Percentiles rank a stretch among this genome's conserved stretches.
phyloP scores from a whole-genome alignment of 2,888 invertebrate species.

The Cheilosia pagana region DNA sequence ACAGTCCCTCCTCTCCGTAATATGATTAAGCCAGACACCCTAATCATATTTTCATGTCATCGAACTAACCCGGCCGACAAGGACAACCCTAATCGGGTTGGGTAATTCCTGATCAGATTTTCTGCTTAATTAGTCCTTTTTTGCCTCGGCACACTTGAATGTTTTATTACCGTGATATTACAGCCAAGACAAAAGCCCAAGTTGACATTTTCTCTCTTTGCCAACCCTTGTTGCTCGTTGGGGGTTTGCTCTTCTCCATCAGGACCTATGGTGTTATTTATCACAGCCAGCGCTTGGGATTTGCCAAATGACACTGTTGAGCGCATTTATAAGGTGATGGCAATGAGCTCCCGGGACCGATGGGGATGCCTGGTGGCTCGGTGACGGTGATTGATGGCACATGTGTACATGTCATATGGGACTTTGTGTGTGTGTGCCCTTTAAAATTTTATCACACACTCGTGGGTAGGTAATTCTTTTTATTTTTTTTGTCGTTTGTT shows the following conservation, averaged over 20 bases:
- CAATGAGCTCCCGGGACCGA: conserved; percentile 11
- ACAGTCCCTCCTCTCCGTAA: neutral
- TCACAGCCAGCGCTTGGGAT: neutral
- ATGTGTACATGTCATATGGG: neutral
- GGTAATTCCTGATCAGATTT: conserved; percentile 56
- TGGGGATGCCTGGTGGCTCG: neutral
- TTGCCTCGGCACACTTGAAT: conserved; percentile 38
- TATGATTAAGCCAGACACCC: neutral
- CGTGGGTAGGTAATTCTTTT: neutral
- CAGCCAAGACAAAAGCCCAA: neutral
- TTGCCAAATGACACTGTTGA: conserved; percentile 6
- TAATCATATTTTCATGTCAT: neutral
- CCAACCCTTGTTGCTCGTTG: neutral
- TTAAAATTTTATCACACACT: conserved; percentile 16
- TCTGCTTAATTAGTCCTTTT: conserved; percentile 58
- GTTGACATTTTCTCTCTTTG: conserved; percentile 1
- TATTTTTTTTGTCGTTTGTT: too few species aligned
- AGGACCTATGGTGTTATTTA: conserved; percentile 4
- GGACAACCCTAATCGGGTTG: neutral
- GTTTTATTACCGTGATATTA: conserved; percentile 35
- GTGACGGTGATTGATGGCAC: conserved; percentile 13
- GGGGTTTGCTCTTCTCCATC: neutral
- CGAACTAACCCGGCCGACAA: neutral
- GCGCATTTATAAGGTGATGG: neutral
- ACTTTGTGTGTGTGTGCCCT: neutral